phyloP scores from a whole-genome alignment of 2,888 invertebrate species.

The Phytoseiulus persimilis region DNA sequence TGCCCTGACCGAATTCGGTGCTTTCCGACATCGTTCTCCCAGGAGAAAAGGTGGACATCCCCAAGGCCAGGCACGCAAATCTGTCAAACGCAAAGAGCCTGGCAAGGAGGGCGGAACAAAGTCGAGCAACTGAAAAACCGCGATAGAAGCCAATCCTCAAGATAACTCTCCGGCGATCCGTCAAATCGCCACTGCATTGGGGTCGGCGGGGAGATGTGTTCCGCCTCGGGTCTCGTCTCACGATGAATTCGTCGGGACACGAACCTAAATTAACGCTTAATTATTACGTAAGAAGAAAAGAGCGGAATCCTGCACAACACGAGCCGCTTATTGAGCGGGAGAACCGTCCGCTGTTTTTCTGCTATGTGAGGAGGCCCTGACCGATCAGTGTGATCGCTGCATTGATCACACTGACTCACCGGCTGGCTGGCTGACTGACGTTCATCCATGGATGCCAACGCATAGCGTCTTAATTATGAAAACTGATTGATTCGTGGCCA shows the following conservation, averaged over 20 bases:
- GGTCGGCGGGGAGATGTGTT: neutral
- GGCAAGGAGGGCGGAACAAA: no score
- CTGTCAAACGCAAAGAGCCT: no score
- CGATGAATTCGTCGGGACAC: neutral
- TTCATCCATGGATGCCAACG: neutral
- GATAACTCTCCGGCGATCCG: neutral
- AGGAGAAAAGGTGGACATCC: no score
- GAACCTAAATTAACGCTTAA: neutral
- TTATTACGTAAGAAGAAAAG: neutral
- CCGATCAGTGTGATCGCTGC: neutral
- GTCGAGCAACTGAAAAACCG: neutral
- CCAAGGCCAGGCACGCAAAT: no score
- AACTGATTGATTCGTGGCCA: neutral
- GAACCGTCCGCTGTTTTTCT: neutral
- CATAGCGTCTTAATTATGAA: neutral
- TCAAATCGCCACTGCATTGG: neutral
- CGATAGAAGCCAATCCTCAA: neutral
- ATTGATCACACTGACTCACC: neutral
- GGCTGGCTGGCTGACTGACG: neutral
- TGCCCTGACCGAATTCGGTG: no score
- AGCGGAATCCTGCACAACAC: neutral
- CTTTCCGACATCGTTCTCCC: no score
- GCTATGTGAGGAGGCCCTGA: neutral
- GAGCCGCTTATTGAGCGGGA: neutral
- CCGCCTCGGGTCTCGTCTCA: neutral